Base-by-base conservation (phyloP, 2,888 invertebrate genomes). In the Amphimallon solstitiale region DNA sequence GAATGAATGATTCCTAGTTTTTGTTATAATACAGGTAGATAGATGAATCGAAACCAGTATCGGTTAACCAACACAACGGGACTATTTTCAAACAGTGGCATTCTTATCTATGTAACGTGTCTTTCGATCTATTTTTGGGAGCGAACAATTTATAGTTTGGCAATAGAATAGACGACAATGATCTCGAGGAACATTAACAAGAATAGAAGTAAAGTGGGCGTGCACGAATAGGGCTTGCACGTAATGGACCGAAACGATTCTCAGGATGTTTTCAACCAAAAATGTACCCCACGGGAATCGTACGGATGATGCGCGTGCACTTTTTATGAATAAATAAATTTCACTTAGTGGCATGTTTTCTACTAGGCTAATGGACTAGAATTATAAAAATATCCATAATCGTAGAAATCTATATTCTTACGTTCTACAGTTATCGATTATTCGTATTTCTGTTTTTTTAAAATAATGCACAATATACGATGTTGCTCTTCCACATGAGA, bases 31-130 rank as follows among this genome's bases (percentile, higher is more conserved):
- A 14, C 48, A 49, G 48, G 48, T 49, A 49, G 21, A 63, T 19
- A n/a, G 19, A 46, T 63, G 62, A 65, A 63, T 43, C 40, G 46
- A 54, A 69, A 69, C 67, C 73, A 74, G 74, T 49, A 76, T 75
- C 74, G 76, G 77, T 77, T 78, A 77, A 77, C 78, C 78, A 71
- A 70, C 45, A 71, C 69, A 74, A 71, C 70, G 71, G 67, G 71
- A 74, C 72, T 77, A 77, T 77, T 75, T 75, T 66, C 76, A 76
- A 29, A 29, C 29, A 7, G 45, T 10, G 19, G 10, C 77, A 74
- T 76, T 77, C 77, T 77, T 75, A 75, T 72, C 67, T 72, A 68
- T 70, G 72, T 72, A 75, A 76, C 76, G 78, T 77, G 78, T 78
- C 77, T 73, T 74, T 71, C 73, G 68, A 72, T 64, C 75, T 72